A percentile compares a stretch with the other conserved stretches of the same genome.
Evolutionary conservation across 2,113 vertebrate species (phyloP).

Genomic region (Motacilla alba): DNA sequence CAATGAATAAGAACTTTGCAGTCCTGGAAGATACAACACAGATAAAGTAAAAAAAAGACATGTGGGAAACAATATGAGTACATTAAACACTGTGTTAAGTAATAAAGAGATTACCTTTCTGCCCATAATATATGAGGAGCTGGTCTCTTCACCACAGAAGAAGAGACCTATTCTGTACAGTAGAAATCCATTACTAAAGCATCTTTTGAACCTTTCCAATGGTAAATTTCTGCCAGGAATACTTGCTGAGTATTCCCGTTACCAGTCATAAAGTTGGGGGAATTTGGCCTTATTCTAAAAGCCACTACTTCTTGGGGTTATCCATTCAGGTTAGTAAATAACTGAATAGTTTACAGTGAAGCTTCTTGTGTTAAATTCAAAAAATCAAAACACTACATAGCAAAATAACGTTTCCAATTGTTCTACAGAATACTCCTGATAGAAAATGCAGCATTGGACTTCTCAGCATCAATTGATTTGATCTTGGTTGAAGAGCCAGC

Average conservation of each 20-base stretch:
- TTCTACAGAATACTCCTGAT: background rate
- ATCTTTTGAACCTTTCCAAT: background rate
- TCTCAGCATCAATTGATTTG: background rate
- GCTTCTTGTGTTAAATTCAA: background rate
- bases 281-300: background rate
- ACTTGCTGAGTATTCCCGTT: background rate
- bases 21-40: background rate
- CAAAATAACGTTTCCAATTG: background rate
- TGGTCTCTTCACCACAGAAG: background rate
- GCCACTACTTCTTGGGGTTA: background rate
- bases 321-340: background rate
- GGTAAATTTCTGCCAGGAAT: background rate
- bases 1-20: background rate
- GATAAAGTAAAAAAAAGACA: background rate
- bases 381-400: background rate
- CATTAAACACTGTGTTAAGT: background rate
- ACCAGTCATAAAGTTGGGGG: background rate
- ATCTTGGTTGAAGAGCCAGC: background rate
- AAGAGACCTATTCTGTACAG: background rate
- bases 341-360: background rate
- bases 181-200: background rate
- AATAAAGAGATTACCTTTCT: background rate
- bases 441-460: background rate
- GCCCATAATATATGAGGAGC: background rate
- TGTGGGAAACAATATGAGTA: background rate